Conservation (phyloP, 1,140 invertebrate species). For the Drepana arcuata region DNA sequence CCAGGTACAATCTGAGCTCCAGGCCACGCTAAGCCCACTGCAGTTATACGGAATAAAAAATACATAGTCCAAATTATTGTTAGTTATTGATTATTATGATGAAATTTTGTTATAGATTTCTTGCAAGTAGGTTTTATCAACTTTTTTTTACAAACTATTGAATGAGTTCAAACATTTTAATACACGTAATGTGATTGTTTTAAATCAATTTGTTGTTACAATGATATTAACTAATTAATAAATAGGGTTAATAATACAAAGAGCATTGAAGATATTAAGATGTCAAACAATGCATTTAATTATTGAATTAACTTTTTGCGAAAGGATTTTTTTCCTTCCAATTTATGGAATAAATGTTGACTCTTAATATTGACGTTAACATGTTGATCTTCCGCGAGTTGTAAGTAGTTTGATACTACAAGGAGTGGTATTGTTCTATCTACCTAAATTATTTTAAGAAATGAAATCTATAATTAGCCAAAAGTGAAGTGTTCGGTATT, state of each 20-base stretch:
- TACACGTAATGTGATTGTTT: not conserved
- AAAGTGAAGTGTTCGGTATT: slow-evolving; percentile 36
- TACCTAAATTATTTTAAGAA: slow-evolving; percentile 1
- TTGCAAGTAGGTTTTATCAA: too few species aligned
- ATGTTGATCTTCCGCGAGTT: not conserved
- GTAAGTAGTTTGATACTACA: not conserved
- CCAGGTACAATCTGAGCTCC: slow-evolving; percentile 6
- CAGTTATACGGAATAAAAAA: not conserved
- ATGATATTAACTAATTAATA: too few species aligned
- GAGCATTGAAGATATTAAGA: too few species aligned
- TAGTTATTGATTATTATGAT: not conserved
- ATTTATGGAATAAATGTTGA: too few species aligned
- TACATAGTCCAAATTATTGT: slow-evolving; percentile 3
- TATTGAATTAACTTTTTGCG: too few species aligned
- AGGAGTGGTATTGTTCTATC: slow-evolving; percentile 1
- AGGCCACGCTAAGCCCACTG: too few species aligned
- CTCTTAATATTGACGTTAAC: slow-evolving; percentile 1
- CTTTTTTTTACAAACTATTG: not conserved
- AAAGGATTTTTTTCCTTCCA: too few species aligned
- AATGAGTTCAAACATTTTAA: not conserved
- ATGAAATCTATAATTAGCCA: slow-evolving; percentile 24
- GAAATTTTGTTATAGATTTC: not conserved
- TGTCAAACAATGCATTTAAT: too few species aligned
- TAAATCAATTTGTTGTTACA: slow-evolving; percentile 10
- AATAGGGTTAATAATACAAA: too few species aligned